phyloP scores from a whole-genome alignment of 2,113 vertebrate genomes.

The Phyllostomus hastatus region DNA sequence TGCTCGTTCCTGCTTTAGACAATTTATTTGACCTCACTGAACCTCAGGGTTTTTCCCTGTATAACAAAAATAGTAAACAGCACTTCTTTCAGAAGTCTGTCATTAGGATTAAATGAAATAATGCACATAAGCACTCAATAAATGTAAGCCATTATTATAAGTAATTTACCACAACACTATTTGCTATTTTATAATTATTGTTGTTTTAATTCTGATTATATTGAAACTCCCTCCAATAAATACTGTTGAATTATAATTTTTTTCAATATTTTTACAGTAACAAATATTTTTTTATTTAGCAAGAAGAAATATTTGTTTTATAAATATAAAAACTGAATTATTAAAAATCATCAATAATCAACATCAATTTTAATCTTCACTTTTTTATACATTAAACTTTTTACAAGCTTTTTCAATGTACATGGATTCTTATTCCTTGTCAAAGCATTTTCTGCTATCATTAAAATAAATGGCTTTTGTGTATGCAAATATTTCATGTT shows the following conservation, averaged over 20 bases:
- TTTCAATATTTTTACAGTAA: neutral
- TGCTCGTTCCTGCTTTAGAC: neutral
- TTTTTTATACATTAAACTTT: neutral
- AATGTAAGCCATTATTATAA: neutral
- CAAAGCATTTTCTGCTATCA: conserved; percentile 9
- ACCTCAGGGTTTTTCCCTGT: neutral
- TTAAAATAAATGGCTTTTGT: conserved; percentile 1
- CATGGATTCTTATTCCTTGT: neutral
- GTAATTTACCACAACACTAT: neutral
- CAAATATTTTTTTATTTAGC: neutral
- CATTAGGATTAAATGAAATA: conserved; percentile 10
- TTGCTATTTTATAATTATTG: neutral
- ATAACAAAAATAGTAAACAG: neutral
- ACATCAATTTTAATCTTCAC: neutral
- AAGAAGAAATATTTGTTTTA: neutral
- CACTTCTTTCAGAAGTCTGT: neutral
- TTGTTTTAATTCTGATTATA: neutral
- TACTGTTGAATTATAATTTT: neutral
- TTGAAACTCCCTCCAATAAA: neutral
- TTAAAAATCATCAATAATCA: neutral
- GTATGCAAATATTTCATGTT: neutral
- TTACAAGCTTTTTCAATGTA: neutral
- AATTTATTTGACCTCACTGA: neutral
- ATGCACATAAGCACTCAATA: neutral
- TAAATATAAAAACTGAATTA: neutral